Base-by-base conservation (phyloP, 1,140 invertebrate genomes). In the Spodoptera litura region DNA sequence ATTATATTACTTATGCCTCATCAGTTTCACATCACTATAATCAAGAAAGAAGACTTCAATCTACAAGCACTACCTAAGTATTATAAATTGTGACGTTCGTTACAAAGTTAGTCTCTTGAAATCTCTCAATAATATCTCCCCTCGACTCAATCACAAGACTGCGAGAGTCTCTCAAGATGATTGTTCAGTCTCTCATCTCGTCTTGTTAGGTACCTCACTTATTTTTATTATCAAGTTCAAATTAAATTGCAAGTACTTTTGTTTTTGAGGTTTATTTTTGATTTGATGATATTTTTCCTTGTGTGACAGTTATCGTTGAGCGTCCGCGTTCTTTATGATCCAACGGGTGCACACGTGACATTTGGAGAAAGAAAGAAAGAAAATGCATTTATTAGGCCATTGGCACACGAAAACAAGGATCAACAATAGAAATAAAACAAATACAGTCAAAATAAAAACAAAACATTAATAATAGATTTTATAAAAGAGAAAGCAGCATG, bases 141-240 rank as follows among this genome's bases (percentile, higher is more conserved):
- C 80, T 81, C 66, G 71, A 77, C 71, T 81, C 83, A 81, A 85
- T 85, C 82, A 78, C 52, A 53, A 83, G 68, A 78, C 74, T 78
- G 44, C 38, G 66, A 74, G 73, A 35, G 73, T 31, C 70, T 59
- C 77, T 79, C 70, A 81, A 78, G 70, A 38, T 79, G 62, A 85
- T 83, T 85, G 81, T 85, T 84, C 71, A 76, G 55, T 53, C 79
- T 71, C 81, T 79, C 70, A 72, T 53, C 64, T 55, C 56, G 59
- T 71, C 81, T 81, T 81, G 79, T 81, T 81, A 81, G 70, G 61
- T 64, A 59, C 62, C 51, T 59, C 74, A 70, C 75, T 83, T 79
- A 79, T 81, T 81, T 83, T 83, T 78, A 55, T 76, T 81, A 83
- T 79, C 82, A 85, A 85, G 73, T 44, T 80, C 64, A 78, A 81